These are phyloP conservation scores for Tetraneura akinire DNA, from an alignment of 1,140 invertebrate genomes.

Conservation along the genomic window DNA sequence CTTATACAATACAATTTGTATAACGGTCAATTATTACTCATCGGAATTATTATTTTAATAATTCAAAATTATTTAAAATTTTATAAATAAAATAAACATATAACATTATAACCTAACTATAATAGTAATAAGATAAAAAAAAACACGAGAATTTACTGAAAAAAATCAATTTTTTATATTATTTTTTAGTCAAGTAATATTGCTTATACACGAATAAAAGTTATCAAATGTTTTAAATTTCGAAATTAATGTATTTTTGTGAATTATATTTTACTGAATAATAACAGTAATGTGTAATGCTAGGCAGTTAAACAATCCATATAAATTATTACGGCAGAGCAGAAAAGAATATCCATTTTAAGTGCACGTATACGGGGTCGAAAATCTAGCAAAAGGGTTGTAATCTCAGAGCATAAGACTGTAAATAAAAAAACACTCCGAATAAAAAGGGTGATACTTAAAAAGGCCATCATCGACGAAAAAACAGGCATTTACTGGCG, in stretches of 20 bases:
- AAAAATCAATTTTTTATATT: too few species aligned
- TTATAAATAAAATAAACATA: too few species aligned
- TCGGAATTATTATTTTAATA: too few species aligned
- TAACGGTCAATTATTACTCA: too few species aligned
- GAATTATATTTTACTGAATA: not conserved
- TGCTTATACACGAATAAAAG: too few species aligned
- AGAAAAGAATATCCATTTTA: not conserved
- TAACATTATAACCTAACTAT: too few species aligned
- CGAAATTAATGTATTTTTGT: not conserved
- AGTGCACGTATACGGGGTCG: constrained; percentile 21
- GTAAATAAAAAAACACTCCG: constrained; percentile 21
- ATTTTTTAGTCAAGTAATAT: too few species aligned
- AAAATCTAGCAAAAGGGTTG: constrained; percentile 4
- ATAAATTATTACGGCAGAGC: not conserved
- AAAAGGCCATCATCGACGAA: constrained; percentile 32
- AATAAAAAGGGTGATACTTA: constrained; percentile 33
- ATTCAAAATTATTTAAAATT: too few species aligned
- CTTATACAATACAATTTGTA: too few species aligned
- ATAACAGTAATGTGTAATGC: not conserved
- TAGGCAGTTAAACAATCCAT: not conserved
- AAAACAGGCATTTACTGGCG: constrained; percentile 31
- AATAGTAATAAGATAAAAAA: too few species aligned
- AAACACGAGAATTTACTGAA: too few species aligned
- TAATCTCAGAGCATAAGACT: constrained; percentile 32
- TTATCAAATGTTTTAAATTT: too few species aligned